Evolutionary conservation across 2,888 invertebrate species (phyloP).

Genomic region (Caenorhabditis sp.): DNA sequence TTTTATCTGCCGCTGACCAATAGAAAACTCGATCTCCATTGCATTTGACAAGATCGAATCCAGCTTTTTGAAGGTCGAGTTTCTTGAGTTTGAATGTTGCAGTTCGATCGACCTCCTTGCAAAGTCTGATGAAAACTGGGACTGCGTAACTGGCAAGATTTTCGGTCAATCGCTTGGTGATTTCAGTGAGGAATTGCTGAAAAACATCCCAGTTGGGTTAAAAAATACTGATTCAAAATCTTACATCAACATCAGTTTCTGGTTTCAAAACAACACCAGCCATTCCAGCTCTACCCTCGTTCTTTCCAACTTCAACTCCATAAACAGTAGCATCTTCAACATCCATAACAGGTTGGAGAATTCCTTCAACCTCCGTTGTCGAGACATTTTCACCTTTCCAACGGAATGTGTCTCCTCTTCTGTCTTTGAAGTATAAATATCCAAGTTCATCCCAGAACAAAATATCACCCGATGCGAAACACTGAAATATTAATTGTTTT

Average conservation of each 20-base stretch:
- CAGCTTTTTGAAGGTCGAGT: constrained; percentile 83
- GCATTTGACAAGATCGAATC: constrained; percentile 78
- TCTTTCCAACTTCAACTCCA: constrained; percentile 78
- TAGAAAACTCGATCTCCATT: constrained; percentile 79
- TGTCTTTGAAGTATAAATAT: constrained; percentile 88
- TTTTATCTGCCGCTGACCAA: constrained; percentile 63
- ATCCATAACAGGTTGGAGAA: constrained; percentile 83
- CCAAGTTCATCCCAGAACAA: constrained; percentile 89
- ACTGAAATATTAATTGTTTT: constrained; percentile 18
- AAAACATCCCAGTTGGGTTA: constrained; percentile 6
- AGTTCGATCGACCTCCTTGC: constrained; percentile 85
- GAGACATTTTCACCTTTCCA: constrained; percentile 78
- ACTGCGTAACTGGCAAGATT: constrained; percentile 84
- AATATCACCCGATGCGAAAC: constrained; percentile 78
- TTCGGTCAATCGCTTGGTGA: constrained; percentile 61
- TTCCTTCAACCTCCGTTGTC: constrained; percentile 93
- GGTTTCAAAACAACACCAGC: constrained; percentile 81
- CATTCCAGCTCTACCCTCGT: constrained; percentile 88
- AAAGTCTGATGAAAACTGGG: constrained; percentile 86
- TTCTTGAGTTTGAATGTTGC: constrained; percentile 96
- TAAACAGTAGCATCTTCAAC: constrained; percentile 91
- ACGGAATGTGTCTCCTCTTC: constrained; percentile 86
- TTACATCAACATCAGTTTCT: constrained; percentile 64
- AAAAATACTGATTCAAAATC: constrained; percentile 2
- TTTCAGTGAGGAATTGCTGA: constrained; percentile 58